Evolutionary conservation across 2,113 vertebrate genomes (phyloP).

Genomic region (Hippocampus comes): DNA sequence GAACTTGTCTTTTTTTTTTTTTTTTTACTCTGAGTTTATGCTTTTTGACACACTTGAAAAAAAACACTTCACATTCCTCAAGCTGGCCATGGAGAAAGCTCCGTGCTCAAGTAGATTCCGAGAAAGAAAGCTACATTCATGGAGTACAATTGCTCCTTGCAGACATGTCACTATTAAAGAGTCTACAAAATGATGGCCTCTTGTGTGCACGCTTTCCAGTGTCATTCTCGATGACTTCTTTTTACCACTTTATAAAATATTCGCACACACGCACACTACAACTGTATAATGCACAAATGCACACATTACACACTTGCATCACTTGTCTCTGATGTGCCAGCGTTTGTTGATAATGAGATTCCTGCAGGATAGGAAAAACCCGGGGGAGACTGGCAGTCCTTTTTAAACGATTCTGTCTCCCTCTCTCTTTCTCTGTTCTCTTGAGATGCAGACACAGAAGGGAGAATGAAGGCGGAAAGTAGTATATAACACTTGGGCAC

Average conservation of each 20-base stretch:
- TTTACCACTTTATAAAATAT: constrained; percentile 28
- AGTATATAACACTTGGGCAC: constrained; percentile 18
- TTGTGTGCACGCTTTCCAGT: constrained; percentile 32
- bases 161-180: constrained; percentile 45
- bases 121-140: constrained; percentile 36
- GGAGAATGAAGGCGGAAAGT: constrained; percentile 25
- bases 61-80: neutral
- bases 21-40: neutral
- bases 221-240: constrained; percentile 21
- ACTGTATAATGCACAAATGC: constrained; percentile 6
- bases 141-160: constrained; percentile 38
- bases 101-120: constrained; percentile 8
- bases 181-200: constrained; percentile 57
- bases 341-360: constrained; percentile 71
- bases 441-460: constrained; percentile 45
- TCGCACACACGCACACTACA: constrained; percentile 12
- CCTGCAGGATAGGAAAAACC: constrained; percentile 62
- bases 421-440: constrained; percentile 35
- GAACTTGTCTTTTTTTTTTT: neutral
- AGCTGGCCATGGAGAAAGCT: constrained; percentile 12
- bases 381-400: constrained; percentile 62
- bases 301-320: constrained; percentile 40
- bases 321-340: constrained; percentile 58
- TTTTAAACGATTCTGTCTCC: constrained; percentile 62
- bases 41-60: neutral